These are phyloP conservation scores for Drosophila putrida DNA, from an alignment of 2,888 invertebrate genomes.

Conservation along the genomic window DNA sequence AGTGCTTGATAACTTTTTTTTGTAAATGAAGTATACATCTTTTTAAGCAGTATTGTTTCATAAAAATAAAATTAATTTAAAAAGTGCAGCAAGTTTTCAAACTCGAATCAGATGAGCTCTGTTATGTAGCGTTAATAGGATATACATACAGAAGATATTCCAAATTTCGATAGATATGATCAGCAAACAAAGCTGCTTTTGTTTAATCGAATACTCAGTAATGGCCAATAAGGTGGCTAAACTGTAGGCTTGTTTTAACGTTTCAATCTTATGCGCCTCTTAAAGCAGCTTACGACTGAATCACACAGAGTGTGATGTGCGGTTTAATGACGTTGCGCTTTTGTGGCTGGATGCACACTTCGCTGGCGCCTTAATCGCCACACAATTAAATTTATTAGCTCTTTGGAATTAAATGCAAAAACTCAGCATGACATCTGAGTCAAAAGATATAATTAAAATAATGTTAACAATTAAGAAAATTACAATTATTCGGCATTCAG, in stretches of 20 bases:
- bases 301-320: constrained; percentile 39
- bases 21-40: too few relatives aligned
- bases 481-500: constrained; percentile 34
- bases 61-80: too few relatives aligned
- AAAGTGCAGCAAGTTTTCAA: neutral
- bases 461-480: constrained; percentile 63
- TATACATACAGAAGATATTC: neutral
- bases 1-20: too few relatives aligned
- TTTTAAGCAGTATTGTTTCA: neutral
- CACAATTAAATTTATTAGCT: constrained; percentile 74
- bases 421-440: constrained; percentile 59
- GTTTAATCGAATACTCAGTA: neutral
- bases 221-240: neutral
- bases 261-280: constrained; percentile 25
- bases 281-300: constrained; percentile 24
- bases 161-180: neutral
- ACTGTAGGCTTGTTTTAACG: neutral
- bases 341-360: constrained; percentile 63
- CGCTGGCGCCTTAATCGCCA: constrained; percentile 54
- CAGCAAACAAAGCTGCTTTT: neutral
- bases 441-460: constrained; percentile 55
- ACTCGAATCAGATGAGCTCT: neutral
- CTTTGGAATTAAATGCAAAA: constrained; percentile 62
- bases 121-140: neutral
- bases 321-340: constrained; percentile 54